These are phyloP conservation scores for Pogonus chalceus DNA, from an alignment of 1,140 invertebrate species.

Conservation along the genomic window DNA sequence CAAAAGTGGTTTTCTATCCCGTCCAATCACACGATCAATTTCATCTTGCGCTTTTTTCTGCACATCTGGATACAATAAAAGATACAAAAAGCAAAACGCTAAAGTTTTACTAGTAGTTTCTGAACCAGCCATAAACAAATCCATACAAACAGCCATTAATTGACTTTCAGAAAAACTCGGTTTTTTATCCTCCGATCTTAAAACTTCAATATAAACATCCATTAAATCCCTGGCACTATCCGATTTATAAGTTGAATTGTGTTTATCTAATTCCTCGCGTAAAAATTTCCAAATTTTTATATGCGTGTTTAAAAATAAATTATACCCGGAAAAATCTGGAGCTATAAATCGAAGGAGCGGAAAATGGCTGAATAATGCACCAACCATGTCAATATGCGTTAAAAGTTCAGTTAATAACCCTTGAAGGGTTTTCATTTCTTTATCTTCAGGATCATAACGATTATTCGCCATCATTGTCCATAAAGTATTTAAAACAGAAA, in stretches of 20 bases:
- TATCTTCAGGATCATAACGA: constrained; percentile 53
- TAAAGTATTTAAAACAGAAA: constrained; percentile 72
- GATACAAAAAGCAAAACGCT: constrained; percentile 65
- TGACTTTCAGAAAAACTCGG: constrained; percentile 52
- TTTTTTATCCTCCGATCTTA: constrained; percentile 44
- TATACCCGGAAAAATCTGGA: constrained; percentile 66
- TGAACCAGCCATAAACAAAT: constrained; percentile 73
- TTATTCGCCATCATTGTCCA: constrained; percentile 80
- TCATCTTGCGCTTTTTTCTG: constrained; percentile 70
- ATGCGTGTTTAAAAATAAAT: constrained; percentile 57
- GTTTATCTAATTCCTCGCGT: constrained; percentile 58
- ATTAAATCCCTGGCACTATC: constrained; percentile 68
- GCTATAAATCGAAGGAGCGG: constrained; percentile 63
- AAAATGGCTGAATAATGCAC: constrained; percentile 65
- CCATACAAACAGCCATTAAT: constrained; percentile 63
- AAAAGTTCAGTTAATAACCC: constrained; percentile 58
- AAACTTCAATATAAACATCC: constrained; percentile 67
- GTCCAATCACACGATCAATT: constrained; percentile 64
- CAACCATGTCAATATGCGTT: constrained; percentile 64
- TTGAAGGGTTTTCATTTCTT: constrained; percentile 56
- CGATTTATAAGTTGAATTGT: constrained; percentile 54
- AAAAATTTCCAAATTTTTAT: constrained; percentile 60
- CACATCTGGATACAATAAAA: constrained; percentile 66
- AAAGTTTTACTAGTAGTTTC: constrained; percentile 72
- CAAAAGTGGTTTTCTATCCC: constrained; percentile 52